phyloP scores from a whole-genome alignment of 2,888 invertebrate species.

The Apeira syringaria region DNA sequence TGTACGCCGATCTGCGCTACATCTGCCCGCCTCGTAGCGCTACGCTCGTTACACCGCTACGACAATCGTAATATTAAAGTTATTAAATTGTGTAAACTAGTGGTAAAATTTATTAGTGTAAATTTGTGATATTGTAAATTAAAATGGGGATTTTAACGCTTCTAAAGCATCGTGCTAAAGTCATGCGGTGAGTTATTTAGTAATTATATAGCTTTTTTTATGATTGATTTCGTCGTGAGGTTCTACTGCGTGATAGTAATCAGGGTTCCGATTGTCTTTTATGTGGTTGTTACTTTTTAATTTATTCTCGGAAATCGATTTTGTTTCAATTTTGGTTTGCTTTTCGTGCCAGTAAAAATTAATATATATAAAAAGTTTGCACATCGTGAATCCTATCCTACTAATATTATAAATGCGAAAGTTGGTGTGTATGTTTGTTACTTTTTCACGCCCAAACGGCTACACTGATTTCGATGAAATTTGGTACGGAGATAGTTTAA shows the following conservation, averaged over 20 bases:
- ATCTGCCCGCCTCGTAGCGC: slow-evolving; percentile 55
- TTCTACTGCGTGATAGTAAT: slow-evolving; percentile 4
- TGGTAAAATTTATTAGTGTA: background rate
- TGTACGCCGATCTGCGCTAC: slow-evolving; percentile 44
- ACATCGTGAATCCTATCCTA: no score
- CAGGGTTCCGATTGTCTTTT: background rate
- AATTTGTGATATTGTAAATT: background rate
- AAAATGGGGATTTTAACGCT: slow-evolving; percentile 9
- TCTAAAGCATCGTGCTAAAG: slow-evolving; percentile 4
- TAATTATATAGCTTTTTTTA: background rate
- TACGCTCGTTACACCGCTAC: slow-evolving; percentile 41
- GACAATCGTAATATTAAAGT: slow-evolving; percentile 23
- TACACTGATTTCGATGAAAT: no score
- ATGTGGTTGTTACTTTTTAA: no score
- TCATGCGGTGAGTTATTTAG: slow-evolving; percentile 19
- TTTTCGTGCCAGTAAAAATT: no score
- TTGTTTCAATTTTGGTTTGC: no score
- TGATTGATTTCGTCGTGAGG: slow-evolving; percentile 1
- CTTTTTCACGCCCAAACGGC: no score
- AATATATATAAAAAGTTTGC: no score
- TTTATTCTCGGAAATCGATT: no score
- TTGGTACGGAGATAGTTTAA: no score
- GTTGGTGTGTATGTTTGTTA: no score
- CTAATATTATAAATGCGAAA: no score
- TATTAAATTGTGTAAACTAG: background rate